These are phyloP conservation scores for Porites divaricata DNA, from an alignment of 92 coral and sea anemone species.

Conservation along the genomic window DNA sequence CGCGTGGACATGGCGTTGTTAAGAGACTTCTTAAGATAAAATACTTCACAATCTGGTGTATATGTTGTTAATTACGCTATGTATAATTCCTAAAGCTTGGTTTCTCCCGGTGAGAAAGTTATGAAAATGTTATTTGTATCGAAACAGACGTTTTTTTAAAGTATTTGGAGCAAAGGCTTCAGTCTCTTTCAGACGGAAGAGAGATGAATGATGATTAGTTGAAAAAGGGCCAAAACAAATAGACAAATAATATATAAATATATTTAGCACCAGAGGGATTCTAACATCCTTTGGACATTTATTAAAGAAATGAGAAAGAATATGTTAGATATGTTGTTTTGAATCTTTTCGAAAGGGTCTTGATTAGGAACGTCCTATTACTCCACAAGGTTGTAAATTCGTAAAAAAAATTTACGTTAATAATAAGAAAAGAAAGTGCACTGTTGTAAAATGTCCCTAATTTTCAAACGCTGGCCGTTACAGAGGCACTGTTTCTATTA, in stretches of 20 bases:
- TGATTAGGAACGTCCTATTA: too few relatives aligned
- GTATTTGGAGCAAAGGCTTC: not conserved
- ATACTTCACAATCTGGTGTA: not conserved
- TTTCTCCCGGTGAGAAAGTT: constrained; percentile 15
- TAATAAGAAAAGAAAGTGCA: too few relatives aligned
- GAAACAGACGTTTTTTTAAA: constrained; percentile 6
- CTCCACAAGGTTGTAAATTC: too few relatives aligned
- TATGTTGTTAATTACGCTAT: not conserved
- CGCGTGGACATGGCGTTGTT: too few relatives aligned
- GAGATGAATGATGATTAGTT: not conserved
- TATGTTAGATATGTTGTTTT: not conserved
- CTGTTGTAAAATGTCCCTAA: too few relatives aligned
- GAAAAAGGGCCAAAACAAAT: not conserved
- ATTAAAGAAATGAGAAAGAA: constrained; percentile 28
- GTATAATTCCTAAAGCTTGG: not conserved
- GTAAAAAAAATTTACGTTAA: too few relatives aligned
- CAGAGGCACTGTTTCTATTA: too few relatives aligned
- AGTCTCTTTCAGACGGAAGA: not conserved
- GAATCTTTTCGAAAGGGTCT: too few relatives aligned
- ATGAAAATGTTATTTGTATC: constrained; percentile 14
- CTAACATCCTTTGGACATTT: constrained; percentile 12
- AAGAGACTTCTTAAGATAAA: not conserved
- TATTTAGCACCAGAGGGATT: constrained; percentile 37
- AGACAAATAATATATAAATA: not conserved
- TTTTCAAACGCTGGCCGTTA: too few relatives aligned